These are phyloP conservation scores for Prolemur simus DNA, from an alignment of 2,113 vertebrate species.

Conservation along the genomic window DNA sequence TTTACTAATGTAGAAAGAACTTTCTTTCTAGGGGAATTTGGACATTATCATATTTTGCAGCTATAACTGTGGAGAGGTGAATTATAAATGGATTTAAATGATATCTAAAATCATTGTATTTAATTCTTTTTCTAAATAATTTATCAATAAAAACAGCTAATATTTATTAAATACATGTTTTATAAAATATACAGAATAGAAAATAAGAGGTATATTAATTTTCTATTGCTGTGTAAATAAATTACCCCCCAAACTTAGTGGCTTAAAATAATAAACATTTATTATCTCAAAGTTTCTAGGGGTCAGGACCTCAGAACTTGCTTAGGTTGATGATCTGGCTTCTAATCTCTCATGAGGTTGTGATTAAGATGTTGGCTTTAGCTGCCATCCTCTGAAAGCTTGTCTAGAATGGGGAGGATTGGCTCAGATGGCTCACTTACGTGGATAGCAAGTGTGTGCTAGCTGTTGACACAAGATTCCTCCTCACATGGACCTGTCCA, in stretches of 20 bases:
- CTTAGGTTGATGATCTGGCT: background rate
- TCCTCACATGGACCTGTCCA: background rate
- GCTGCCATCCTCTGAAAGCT: background rate
- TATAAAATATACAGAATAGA: background rate
- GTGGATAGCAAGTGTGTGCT: background rate
- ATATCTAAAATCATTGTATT: background rate
- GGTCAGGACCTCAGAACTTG: background rate
- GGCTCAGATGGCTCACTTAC: background rate
- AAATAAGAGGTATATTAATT: background rate
- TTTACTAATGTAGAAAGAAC: background rate
- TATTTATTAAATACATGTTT: conserved; percentile 6
- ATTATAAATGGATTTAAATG: background rate
- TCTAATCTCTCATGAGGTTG: background rate
- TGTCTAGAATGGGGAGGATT: background rate
- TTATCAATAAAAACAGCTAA: background rate
- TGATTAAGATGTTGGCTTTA: background rate
- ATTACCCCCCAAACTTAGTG: background rate
- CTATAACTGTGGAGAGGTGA: background rate
- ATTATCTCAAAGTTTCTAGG: background rate
- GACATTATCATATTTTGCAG: background rate
- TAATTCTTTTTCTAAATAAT: background rate
- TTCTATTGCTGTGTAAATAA: background rate
- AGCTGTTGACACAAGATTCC: background rate
- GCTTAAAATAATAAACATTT: background rate
- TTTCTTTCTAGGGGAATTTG: background rate